Base-by-base conservation (phyloP, 2,797 vertebrate species). In the Molothrus ater region DNA sequence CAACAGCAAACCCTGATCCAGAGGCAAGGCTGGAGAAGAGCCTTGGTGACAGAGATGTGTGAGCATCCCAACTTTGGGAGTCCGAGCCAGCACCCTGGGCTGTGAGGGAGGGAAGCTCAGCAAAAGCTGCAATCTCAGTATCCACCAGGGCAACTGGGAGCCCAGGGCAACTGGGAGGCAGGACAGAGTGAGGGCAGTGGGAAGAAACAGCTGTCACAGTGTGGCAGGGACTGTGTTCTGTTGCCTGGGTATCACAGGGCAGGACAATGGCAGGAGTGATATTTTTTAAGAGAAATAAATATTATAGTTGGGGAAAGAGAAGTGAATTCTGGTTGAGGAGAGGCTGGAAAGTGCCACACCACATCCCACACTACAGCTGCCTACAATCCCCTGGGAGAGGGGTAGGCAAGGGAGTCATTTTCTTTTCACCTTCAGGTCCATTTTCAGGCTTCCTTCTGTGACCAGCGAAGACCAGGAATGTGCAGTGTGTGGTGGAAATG, bases 81-180 rank as follows among this genome's bases (percentile, higher is more conserved):
- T 26, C 56, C 0, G 0, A 53, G 57, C 40, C 38, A 68, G 34
- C 29, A 48, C 26, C 10, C 17, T 0, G 0, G 28, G 22, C 57
- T 51, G 45, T 0, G 2, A 66, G 19, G 22, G 47, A 65, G 26
- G 43, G 48, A 81, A 54, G 36, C 28, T 60, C 10, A 2, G 31
- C 40, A 36, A 51, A 15, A 75, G 20, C 25, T 73, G 51, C 12
- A 56, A 24, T 64, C 43, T 66, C 34, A 28, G 26, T 51, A 64
- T 29, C 40, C 36, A 64, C 9, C 25, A n/a, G 63, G 43, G 50
- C n/a, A 56, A 57, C 36, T 38, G 34, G 56, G 28, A 86, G 21
- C 45, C 13, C 15, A 25, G 29, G 51, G 28, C 22, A 26, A 17
- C 21, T 36, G 22, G 17, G 60, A 48, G 66, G 43, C 18, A 50